Percentiles rank a stretch among this genome's conserved stretches.
Evolutionary conservation across 2,113 vertebrate species (phyloP).

Genomic region (Neodon shergylaensis): DNA sequence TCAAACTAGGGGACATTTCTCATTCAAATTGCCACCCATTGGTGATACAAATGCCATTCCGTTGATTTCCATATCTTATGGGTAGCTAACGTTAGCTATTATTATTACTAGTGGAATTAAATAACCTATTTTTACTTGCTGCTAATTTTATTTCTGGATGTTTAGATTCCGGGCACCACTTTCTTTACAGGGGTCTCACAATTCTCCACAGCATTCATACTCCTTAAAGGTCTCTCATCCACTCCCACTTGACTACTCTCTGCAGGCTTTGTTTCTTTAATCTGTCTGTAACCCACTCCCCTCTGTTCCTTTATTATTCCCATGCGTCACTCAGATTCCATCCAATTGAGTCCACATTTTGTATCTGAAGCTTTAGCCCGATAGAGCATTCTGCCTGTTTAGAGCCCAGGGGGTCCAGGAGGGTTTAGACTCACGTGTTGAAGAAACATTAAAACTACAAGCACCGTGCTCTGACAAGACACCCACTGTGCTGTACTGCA

Average conservation of each 20-base stretch:
- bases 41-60: not conserved
- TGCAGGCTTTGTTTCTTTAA: not conserved
- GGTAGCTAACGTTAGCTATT: not conserved
- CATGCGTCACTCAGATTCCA: not conserved
- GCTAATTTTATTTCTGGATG: not conserved
- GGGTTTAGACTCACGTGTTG: not conserved
- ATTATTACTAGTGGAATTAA: not conserved
- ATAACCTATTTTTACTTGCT: not conserved
- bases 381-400: not conserved
- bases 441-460: not conserved
- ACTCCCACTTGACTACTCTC: not conserved
- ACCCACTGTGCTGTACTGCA: not conserved
- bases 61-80: not conserved
- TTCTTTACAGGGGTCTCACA: not conserved
- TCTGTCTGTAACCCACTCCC: slow-evolving; percentile 17
- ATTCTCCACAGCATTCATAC: slow-evolving; percentile 22
- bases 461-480: not conserved
- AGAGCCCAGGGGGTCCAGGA: not conserved
- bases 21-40: not conserved
- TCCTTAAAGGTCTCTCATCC: not conserved
- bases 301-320: not conserved
- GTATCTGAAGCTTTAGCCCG: not conserved
- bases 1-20: too few species aligned
- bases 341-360: not conserved
- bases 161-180: not conserved